Percentiles rank a stretch among this genome's conserved stretches.
Evolutionary conservation across 2,888 invertebrate species (phyloP).

Genomic region (Lamellibrachia columna): DNA sequence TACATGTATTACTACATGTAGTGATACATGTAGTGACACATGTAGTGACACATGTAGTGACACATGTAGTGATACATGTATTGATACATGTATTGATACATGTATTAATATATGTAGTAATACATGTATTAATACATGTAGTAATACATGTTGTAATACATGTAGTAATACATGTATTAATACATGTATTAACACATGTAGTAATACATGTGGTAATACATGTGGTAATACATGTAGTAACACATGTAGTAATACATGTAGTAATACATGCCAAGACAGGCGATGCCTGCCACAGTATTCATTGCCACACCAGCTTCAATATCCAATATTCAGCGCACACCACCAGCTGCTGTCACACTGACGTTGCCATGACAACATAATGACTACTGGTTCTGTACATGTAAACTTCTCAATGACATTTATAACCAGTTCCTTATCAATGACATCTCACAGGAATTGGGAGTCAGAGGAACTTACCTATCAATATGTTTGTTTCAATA

Average conservation of each 20-base stretch:
- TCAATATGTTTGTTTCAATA: neutral
- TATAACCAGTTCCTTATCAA: neutral
- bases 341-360: neutral
- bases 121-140: no score
- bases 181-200: neutral
- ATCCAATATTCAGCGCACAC: neutral
- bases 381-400: neutral
- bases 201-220: neutral
- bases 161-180: neutral
- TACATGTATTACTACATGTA: neutral
- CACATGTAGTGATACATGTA: no score
- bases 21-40: neutral
- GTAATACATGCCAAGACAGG: neutral
- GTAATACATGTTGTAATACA: neutral
- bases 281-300: neutral
- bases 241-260: neutral
- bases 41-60: no score
- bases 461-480: neutral
- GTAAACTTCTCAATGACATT: neutral
- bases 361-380: slow-evolving; percentile 5
- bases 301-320: neutral
- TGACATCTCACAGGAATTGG: neutral
- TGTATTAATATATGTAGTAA: no score
- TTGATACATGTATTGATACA: no score
- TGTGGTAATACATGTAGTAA: neutral